A percentile compares a stretch with the other conserved stretches of the same genome.
Conservation (phyloP, 1,140 invertebrate genomes). For the Saccostrea glomerata region DNA sequence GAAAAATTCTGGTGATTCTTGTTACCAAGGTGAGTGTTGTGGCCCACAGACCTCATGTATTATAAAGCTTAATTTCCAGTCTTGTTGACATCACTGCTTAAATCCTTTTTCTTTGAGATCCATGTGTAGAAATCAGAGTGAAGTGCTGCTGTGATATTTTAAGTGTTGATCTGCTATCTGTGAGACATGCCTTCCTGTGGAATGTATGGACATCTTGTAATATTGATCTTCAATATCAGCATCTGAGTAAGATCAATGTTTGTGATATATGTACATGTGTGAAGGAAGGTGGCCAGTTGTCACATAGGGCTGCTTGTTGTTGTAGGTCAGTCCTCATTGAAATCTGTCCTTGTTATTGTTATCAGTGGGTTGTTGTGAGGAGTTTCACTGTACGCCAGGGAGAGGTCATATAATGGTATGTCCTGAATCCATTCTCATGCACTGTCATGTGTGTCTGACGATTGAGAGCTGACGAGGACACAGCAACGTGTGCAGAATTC, state of each 20-base stretch:
- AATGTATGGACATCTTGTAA: constrained; percentile 28
- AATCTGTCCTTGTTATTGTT: constrained; percentile 6
- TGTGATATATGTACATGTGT: not conserved
- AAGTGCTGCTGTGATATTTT: constrained; percentile 17
- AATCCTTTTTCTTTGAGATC: not conserved
- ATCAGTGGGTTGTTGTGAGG: not conserved
- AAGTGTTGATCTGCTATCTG: constrained; percentile 13
- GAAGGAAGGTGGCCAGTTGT: not conserved
- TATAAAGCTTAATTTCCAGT: not conserved
- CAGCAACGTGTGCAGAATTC: not conserved
- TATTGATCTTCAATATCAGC: constrained; percentile 13
- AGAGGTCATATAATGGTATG: not conserved
- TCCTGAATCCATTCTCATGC: constrained; percentile 1
- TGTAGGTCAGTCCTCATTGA: not conserved
- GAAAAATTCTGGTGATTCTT: too few relatives aligned
- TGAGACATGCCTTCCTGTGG: not conserved
- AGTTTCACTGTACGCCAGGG: not conserved
- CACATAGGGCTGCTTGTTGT: not conserved
- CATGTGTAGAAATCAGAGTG: not conserved
- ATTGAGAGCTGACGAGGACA: not conserved
- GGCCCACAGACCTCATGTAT: not conserved
- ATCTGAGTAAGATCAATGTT: constrained; percentile 15
- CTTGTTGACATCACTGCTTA: not conserved
- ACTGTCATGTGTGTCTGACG: not conserved
- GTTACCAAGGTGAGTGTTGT: too few relatives aligned